Evolutionary conservation across 2,797 vertebrate species (phyloP).

Genomic region (Halcyon badia): DNA sequence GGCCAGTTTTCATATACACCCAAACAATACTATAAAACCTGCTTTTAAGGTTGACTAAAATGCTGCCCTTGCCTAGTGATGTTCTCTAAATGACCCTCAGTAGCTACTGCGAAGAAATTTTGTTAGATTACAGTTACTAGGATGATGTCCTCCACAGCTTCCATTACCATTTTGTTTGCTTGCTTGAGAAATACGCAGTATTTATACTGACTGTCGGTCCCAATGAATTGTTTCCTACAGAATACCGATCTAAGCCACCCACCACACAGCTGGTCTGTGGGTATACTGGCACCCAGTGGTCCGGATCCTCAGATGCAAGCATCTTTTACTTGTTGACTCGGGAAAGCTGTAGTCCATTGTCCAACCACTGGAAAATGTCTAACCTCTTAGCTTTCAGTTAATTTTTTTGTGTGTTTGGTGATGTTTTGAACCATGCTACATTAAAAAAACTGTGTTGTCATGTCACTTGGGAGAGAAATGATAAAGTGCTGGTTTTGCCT

Average conservation of each 20-base stretch:
- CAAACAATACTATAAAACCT: not conserved
- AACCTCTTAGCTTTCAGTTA: not conserved
- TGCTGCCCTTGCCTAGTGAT: not conserved
- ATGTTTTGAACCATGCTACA: not conserved
- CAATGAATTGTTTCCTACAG: not conserved
- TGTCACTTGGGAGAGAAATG: not conserved
- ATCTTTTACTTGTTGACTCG: not conserved
- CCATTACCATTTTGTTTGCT: not conserved
- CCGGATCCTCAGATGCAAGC: not conserved
- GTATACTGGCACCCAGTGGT: slow-evolving; percentile 53
- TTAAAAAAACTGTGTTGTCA: not conserved
- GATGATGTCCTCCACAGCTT: not conserved
- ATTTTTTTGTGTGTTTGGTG: not conserved
- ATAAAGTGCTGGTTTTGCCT: not conserved
- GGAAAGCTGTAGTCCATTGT: not conserved
- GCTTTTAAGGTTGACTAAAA: not conserved
- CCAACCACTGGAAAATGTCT: not conserved
- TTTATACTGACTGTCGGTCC: not conserved
- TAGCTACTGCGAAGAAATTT: not conserved
- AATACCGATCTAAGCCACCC: not conserved
- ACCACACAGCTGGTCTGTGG: not conserved
- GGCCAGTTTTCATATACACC: not conserved
- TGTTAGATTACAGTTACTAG: not conserved
- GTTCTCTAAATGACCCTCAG: not conserved
- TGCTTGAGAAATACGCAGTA: not conserved